Percentiles rank a stretch among this genome's conserved stretches.
Evolutionary conservation across 2,113 vertebrate species (phyloP).

Genomic region (Butorides virescens): DNA sequence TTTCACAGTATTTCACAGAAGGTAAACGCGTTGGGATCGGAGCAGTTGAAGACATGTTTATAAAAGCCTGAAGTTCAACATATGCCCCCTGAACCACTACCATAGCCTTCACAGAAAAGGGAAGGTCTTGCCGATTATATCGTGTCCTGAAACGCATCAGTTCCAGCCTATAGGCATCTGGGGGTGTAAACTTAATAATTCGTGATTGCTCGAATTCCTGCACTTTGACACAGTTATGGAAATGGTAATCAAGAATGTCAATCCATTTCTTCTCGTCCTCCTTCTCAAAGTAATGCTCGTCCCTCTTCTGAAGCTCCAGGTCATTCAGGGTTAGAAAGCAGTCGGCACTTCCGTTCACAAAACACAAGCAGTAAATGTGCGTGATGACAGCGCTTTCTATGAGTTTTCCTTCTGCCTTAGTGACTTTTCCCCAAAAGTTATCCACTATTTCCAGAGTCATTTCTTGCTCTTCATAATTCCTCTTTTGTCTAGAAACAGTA

Average conservation of each 20-base stretch:
- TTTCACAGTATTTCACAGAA: constrained; percentile 81
- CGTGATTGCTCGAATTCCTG: constrained; percentile 81
- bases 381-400: constrained; percentile 82
- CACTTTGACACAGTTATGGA: constrained; percentile 86
- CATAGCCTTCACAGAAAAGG: constrained; percentile 86
- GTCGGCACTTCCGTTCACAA: constrained; percentile 81
- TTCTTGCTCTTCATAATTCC: constrained; percentile 90
- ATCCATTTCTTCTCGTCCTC: constrained; percentile 81
- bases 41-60: constrained; percentile 81
- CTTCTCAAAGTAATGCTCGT: constrained; percentile 81
- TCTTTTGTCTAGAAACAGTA: constrained; percentile 72
- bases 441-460: constrained; percentile 89
- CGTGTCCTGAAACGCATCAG: constrained; percentile 88
- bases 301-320: constrained; percentile 78
- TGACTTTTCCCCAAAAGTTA: constrained; percentile 87
- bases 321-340: constrained; percentile 95
- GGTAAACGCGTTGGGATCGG: constrained; percentile 28
- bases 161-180: constrained; percentile 87
- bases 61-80: constrained; percentile 91
- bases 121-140: constrained; percentile 76
- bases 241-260: constrained; percentile 80
- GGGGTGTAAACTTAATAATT: constrained; percentile 86
- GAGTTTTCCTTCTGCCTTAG: constrained; percentile 79
- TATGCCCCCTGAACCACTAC: constrained; percentile 93
- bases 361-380: constrained; percentile 87